Percentiles rank a stretch among this genome's conserved stretches.
phyloP scores from a whole-genome alignment of 2,797 vertebrate genomes.

The Molossus molossus region DNA sequence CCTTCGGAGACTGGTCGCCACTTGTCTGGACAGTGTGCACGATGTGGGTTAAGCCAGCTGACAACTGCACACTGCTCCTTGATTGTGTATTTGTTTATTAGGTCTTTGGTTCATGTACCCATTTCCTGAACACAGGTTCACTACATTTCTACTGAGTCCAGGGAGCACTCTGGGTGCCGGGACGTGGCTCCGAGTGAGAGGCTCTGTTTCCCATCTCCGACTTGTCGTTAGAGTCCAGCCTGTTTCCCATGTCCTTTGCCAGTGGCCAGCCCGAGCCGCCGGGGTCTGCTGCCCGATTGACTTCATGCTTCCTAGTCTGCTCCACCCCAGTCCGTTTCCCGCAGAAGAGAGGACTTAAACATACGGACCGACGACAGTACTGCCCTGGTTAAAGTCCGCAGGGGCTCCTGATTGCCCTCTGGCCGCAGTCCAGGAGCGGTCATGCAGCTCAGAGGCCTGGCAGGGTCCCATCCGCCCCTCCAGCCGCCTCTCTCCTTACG shows the following conservation, averaged over 20 bases:
- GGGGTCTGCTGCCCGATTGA: neutral
- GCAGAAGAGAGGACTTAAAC: conserved; percentile 24
- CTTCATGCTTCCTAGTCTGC: neutral
- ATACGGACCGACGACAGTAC: neutral
- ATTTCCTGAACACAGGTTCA: neutral
- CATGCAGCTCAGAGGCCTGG: neutral
- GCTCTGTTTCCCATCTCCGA: neutral
- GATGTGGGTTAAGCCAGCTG: neutral
- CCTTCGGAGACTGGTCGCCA: neutral
- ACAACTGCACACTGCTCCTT: neutral
- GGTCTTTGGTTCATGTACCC: neutral
- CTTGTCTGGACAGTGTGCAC: neutral
- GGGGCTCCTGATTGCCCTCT: neutral
- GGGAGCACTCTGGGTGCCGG: neutral
- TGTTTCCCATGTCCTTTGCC: neutral
- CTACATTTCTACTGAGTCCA: neutral
- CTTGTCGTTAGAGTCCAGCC: neutral
- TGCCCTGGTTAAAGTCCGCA: neutral
- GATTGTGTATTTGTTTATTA: conserved; percentile 37
- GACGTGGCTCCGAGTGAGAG: neutral
- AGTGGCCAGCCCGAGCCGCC: neutral
- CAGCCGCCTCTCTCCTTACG: fast-evolving
- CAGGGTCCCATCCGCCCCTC: neutral
- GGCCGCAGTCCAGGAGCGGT: neutral
- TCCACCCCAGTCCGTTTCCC: neutral